phyloP scores from a whole-genome alignment of 2,113 vertebrate genomes.

The Centrocercus urophasianus region DNA sequence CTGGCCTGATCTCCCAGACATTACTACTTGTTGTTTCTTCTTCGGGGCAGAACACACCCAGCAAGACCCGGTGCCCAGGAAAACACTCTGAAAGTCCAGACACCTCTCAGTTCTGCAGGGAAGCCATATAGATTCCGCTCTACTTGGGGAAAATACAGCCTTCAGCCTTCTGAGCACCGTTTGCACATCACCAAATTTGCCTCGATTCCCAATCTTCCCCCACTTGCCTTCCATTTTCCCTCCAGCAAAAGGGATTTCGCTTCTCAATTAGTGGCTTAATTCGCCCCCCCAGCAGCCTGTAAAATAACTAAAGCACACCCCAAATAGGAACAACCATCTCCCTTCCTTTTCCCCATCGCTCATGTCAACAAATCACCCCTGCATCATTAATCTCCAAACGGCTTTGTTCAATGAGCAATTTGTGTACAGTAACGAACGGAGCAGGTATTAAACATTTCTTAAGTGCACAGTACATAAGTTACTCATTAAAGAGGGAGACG shows the following conservation, averaged over 20 bases:
- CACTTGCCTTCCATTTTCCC: background rate
- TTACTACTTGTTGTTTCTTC: slow-evolving; percentile 54
- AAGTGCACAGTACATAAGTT: slow-evolving; percentile 2
- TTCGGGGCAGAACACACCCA: slow-evolving; percentile 24
- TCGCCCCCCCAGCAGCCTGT: background rate
- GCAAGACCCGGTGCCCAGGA: background rate
- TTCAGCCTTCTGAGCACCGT: background rate
- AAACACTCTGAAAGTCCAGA: background rate
- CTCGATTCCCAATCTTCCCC: fast-evolving
- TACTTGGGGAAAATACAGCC: background rate
- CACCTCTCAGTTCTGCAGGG: background rate
- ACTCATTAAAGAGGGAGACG: slow-evolving; percentile 29
- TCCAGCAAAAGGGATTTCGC: background rate
- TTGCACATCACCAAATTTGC: background rate
- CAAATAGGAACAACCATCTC: slow-evolving; percentile 14
- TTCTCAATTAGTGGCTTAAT: background rate
- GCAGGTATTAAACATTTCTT: slow-evolving; percentile 47
- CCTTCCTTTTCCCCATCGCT: fast-evolving
- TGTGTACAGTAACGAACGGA: background rate
- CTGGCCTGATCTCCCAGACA: slow-evolving; percentile 55
- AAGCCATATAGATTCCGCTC: background rate
- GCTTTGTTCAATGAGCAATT: slow-evolving; percentile 75
- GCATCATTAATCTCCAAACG: slow-evolving; percentile 76
- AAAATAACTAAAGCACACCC: slow-evolving; percentile 23
- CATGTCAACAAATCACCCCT: slow-evolving; percentile 57